phyloP scores from a whole-genome alignment of 2,888 invertebrate species.

The Serrognathus titanus region DNA sequence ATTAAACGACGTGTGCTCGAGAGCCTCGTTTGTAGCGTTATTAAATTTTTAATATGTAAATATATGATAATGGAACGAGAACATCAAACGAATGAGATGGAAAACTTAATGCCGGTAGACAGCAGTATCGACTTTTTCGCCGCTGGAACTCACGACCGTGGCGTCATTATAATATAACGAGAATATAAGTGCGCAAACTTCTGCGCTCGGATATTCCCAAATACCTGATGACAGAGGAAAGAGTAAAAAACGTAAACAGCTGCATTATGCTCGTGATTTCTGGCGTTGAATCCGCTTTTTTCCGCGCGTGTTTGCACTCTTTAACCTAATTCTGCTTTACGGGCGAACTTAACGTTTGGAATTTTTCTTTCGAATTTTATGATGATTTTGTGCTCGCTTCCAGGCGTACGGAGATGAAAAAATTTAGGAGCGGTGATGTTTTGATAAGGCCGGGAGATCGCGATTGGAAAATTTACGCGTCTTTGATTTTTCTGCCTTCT shows the following conservation, averaged over 20 bases:
- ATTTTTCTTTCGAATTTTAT: neutral
- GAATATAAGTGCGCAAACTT: conserved; percentile 1
- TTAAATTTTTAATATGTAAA: conserved; percentile 2
- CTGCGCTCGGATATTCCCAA: neutral
- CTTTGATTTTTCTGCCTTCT: too few species aligned
- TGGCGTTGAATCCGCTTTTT: neutral
- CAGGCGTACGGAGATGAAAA: too few species aligned
- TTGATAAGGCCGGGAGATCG: too few species aligned
- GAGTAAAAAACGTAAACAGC: neutral
- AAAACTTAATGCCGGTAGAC: conserved; percentile 1
- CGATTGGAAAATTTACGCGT: too few species aligned
- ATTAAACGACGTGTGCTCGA: neutral
- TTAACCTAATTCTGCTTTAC: neutral
- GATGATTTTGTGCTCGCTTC: neutral
- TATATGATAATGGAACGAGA: neutral
- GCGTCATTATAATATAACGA: conserved; percentile 6
- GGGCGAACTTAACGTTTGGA: neutral
- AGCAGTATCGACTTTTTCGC: conserved; percentile 4
- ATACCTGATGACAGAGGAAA: neutral
- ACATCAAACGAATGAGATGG: neutral
- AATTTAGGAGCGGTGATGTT: too few species aligned
- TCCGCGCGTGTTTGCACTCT: neutral
- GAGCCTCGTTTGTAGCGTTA: neutral
- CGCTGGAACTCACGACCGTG: neutral
- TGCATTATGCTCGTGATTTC: neutral